Base-by-base conservation (phyloP, 2,797 vertebrate species). In the Phataginus tetradactyla region DNA sequence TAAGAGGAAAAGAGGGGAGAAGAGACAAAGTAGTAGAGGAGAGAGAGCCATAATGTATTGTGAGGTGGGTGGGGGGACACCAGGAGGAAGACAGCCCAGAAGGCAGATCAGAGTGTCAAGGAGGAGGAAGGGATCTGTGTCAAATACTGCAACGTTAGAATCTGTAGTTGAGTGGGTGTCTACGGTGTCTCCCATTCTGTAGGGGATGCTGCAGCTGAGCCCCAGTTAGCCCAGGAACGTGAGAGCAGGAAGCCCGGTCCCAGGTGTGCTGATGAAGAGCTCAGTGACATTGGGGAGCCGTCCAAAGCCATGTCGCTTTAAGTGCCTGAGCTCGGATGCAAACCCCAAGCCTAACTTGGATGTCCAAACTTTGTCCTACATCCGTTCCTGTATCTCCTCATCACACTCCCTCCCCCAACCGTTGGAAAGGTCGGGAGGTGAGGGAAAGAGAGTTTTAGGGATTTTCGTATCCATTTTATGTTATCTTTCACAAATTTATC, bases 401-500 rank as follows among this genome's bases (percentile, higher is more conserved):
- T 8, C 23, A n/a, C 20, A 13, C 2, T 34, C 23, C 18, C 2
- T 18, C 34, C 21, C 32, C 25, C 29, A 69, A 51, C 49, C 51
- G 90, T 71, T 68, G 79, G 51, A 39, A 59, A 69, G 34, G 5
- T 13, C 37, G 3, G 42, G 49, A 72, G 21, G 39, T 3, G 10
- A 78, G 37, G 72, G 34, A 81, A 84, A 75, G 59, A 34, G 34
- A 88, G 34, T 37, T n/a, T 78, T 45, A 59, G 77, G 15, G 34
- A 53, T 74, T 74, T 81, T 96, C 32, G n/a, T 64, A 53, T 57
- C 93, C 68, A 79, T 69, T 93, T 77, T 90, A n/a, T 55, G 39
- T 85, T 97, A 74, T 91, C 53, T 61, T 91, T 51, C 66, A 87
- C 90, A 68, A 78, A 79, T 75, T 45, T 86, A 96, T 90, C 80